A percentile compares a stretch with the other conserved stretches of the same genome.
phyloP scores from a whole-genome alignment of 2,113 vertebrate species.

The Tyto alba region DNA sequence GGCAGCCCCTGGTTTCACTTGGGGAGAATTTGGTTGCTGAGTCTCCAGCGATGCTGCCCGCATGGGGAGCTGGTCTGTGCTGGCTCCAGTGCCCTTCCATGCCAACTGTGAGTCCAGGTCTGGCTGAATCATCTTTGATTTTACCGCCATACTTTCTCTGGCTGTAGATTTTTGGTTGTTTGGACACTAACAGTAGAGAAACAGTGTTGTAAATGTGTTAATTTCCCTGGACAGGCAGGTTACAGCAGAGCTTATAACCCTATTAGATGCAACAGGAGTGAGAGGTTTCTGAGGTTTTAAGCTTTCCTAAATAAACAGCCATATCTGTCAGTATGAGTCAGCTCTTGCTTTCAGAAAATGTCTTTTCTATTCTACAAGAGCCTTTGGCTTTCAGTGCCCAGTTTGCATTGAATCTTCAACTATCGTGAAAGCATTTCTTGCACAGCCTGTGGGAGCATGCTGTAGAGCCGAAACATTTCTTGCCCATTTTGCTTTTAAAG shows the following conservation, averaged over 20 bases:
- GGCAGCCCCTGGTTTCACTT: neutral
- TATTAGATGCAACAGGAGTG: neutral
- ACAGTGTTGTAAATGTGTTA: neutral
- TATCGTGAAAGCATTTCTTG: constrained; percentile 1
- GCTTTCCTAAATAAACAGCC: neutral
- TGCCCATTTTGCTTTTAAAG: neutral
- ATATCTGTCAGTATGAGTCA: neutral
- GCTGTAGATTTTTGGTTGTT: neutral
- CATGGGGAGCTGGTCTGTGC: neutral
- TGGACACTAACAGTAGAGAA: neutral
- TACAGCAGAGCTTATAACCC: neutral
- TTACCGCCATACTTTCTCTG: neutral
- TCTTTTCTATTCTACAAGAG: neutral
- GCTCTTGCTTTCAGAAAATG: neutral
- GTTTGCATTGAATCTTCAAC: constrained; percentile 46
- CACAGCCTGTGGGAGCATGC: neutral
- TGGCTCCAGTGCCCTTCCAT: neutral
- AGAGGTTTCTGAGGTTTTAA: neutral
- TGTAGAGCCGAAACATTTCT: neutral
- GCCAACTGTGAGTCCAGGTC: neutral
- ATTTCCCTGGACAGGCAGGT: neutral
- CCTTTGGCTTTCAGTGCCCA: neutral
- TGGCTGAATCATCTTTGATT: neutral
- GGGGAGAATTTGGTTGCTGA: neutral
- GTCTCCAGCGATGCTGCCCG: neutral